A percentile compares a stretch with the other conserved stretches of the same genome.
Conservation (phyloP, 2,113 vertebrate species). For the Sinocyclocheilus anshuiensis region DNA sequence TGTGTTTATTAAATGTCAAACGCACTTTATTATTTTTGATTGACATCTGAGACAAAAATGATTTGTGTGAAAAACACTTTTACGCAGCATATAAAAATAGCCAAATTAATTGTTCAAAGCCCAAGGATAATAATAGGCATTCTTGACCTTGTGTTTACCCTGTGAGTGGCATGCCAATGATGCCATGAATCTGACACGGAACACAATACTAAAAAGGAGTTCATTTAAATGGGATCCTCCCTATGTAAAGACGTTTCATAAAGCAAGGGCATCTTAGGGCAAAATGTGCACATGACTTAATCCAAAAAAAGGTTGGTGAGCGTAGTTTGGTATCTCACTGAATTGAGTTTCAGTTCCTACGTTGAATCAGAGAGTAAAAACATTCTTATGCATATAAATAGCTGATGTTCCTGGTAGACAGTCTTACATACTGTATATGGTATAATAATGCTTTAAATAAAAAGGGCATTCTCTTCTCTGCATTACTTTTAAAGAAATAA, state of each 20-base stretch:
- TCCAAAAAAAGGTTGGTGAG: not conserved
- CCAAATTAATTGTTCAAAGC: slow-evolving; percentile 7
- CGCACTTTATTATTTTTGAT: not conserved
- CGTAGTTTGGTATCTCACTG: not conserved
- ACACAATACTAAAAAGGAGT: not conserved
- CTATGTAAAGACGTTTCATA: not conserved
- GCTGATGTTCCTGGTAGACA: not conserved
- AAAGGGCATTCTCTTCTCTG: rapidly evolving
- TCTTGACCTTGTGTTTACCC: slow-evolving; percentile 33
- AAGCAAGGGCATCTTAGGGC: not conserved
- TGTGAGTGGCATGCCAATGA: not conserved
- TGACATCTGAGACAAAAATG: not conserved
- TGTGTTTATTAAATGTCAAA: not conserved
- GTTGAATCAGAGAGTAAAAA: not conserved
- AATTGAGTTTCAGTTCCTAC: not conserved
- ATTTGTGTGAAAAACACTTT: not conserved
- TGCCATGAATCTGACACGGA: not conserved
- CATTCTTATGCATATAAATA: not conserved
- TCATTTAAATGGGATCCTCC: not conserved
- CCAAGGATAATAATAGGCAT: not conserved
- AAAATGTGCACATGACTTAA: slow-evolving; percentile 33
- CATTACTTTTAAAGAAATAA: not conserved
- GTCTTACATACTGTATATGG: not conserved
- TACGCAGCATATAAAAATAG: not conserved
- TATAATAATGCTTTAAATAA: not conserved